Conservation (phyloP, 64 coral and sea anemone species). For the Stylophora pistillata region DNA sequence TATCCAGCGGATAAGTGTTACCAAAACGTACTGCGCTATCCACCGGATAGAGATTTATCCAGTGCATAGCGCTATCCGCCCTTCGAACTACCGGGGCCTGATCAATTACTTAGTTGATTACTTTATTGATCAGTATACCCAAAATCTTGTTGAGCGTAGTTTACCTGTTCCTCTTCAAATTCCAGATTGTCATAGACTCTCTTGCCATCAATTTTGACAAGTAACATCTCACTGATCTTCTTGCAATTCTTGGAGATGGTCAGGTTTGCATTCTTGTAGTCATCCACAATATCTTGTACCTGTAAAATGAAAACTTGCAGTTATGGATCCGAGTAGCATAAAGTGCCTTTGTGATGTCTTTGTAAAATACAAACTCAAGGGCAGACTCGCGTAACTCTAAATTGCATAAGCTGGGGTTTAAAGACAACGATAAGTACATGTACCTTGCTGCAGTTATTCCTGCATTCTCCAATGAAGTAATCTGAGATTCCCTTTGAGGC, state of each 20-base stretch:
- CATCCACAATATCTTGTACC: slow-evolving; percentile 98
- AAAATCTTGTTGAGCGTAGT: neutral
- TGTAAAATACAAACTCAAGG: too few species aligned
- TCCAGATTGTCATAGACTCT: slow-evolving; percentile 98
- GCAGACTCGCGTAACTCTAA: too few species aligned
- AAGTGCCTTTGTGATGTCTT: too few species aligned
- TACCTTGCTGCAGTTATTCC: slow-evolving; percentile 99
- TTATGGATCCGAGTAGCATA: too few species aligned
- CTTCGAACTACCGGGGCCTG: neutral
- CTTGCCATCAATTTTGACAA: slow-evolving; percentile 97
- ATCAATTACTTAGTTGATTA: too few species aligned
- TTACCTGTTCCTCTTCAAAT: slow-evolving; percentile 99
- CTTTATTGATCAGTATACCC: too few species aligned
- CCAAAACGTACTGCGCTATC: too few species aligned
- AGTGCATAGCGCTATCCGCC: too few species aligned
- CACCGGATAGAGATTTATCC: too few species aligned
- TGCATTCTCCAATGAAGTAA: slow-evolving; percentile 99
- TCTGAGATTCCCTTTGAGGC: slow-evolving; percentile 96
- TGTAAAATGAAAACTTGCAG: slow-evolving; percentile 9
- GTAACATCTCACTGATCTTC: slow-evolving; percentile 99
- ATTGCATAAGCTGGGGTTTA: too few species aligned
- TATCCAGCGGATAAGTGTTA: too few species aligned
- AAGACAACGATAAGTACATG: neutral
- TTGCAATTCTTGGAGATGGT: slow-evolving; percentile 92
- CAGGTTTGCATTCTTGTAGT: slow-evolving; percentile 99